These are phyloP conservation scores for Halcyon malimbica DNA, from an alignment of 2,113 vertebrate species.

Conservation along the genomic window DNA sequence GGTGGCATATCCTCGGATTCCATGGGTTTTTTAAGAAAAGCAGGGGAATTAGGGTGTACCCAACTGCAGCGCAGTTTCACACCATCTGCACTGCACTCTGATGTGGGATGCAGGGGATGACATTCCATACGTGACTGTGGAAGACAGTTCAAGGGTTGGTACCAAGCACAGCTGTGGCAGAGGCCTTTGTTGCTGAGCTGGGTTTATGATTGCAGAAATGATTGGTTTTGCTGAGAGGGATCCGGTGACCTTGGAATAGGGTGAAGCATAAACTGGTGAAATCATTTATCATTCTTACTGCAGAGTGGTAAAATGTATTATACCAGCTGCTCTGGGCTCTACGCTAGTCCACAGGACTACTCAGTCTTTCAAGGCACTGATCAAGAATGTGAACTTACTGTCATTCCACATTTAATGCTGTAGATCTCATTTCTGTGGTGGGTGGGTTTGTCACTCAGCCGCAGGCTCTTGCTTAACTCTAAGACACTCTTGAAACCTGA, in stretches of 20 bases:
- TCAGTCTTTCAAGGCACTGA: not conserved
- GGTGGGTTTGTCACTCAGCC: not conserved
- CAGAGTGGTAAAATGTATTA: conserved; percentile 2
- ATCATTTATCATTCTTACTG: not conserved
- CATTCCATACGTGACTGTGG: not conserved
- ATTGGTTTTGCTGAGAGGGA: not conserved
- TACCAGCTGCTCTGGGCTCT: not conserved
- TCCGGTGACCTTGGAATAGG: not conserved
- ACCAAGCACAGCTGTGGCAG: not conserved
- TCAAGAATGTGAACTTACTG: not conserved
- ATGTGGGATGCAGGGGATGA: not conserved
- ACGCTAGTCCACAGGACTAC: not conserved
- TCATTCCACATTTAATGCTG: not conserved
- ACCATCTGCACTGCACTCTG: not conserved
- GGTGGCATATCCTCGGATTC: not conserved
- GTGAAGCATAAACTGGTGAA: not conserved
- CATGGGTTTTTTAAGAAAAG: not conserved
- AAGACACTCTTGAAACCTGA: not conserved
- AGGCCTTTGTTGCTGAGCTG: not conserved
- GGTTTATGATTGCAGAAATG: not conserved
- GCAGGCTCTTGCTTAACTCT: not conserved
- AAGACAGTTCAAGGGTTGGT: not conserved
- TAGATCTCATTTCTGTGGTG: not conserved
- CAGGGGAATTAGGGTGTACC: not conserved
- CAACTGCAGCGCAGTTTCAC: not conserved